phyloP scores from a whole-genome alignment of 1,140 invertebrate species.

The Drosophila asahinai region DNA sequence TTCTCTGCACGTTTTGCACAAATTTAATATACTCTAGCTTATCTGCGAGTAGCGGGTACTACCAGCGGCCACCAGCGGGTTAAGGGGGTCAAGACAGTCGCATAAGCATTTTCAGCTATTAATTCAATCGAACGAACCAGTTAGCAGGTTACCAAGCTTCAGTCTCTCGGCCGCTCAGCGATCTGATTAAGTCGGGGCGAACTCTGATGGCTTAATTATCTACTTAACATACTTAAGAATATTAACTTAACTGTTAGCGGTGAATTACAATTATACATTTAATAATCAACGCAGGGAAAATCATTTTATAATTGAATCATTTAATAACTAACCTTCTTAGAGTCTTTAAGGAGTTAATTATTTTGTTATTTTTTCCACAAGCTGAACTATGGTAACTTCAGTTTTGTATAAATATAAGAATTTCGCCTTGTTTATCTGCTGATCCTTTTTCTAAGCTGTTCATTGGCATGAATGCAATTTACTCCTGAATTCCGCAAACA shows the following conservation, averaged over 20 bases:
- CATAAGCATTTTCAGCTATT: constrained; percentile 21
- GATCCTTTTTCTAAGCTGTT: not conserved
- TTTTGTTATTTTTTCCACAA: not conserved
- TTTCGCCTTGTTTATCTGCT: not conserved
- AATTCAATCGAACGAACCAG: constrained; percentile 26
- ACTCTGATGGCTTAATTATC: constrained; percentile 43
- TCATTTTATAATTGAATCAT: not conserved
- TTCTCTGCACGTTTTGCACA: not conserved
- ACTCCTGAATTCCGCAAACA: not conserved
- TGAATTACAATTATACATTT: not conserved
- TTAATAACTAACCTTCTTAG: not conserved
- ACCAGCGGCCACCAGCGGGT: constrained; percentile 10
- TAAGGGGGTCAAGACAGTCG: constrained; percentile 32
- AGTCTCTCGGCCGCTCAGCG: constrained; percentile 4
- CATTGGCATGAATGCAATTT: not conserved
- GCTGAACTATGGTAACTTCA: too few species aligned
- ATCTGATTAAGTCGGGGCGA: constrained; percentile 13
- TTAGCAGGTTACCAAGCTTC: constrained; percentile 9
- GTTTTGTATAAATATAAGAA: too few species aligned
- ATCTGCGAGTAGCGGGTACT: not conserved
- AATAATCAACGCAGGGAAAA: not conserved
- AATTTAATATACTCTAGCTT: not conserved
- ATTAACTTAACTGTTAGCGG: constrained; percentile 17
- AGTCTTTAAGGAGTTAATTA: not conserved
- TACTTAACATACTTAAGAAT: constrained; percentile 19